Conservation (phyloP, 1,140 invertebrate species). For the Drosophila albomicans region DNA sequence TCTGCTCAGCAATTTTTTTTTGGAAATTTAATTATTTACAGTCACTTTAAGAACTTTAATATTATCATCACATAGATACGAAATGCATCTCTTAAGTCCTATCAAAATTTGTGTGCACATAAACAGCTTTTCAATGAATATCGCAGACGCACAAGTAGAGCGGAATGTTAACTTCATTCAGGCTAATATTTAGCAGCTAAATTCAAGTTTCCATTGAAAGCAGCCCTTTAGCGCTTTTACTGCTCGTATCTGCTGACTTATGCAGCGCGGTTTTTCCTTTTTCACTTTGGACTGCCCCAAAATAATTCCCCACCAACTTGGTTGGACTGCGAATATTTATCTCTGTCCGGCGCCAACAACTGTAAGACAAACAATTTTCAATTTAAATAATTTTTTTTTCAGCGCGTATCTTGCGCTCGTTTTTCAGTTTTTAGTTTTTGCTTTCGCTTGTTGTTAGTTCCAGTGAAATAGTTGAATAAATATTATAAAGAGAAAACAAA, state of each 20-base stretch:
- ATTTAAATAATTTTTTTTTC: conserved; percentile 71
- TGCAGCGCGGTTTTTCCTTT: conserved; percentile 25
- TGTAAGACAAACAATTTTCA: conserved; percentile 74
- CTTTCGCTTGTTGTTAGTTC: conserved; percentile 8
- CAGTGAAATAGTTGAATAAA: conserved; percentile 57
- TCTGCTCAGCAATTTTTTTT: no score
- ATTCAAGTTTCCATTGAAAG: conserved; percentile 19
- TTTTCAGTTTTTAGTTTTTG: conserved; percentile 13
- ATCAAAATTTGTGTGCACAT: no score
- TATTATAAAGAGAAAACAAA: conserved; percentile 51
- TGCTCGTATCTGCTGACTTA: conserved; percentile 34
- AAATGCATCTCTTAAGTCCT: no score
- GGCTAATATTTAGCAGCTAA: conserved; percentile 11
- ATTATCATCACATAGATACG: no score
- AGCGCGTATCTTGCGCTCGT: conserved; percentile 56
- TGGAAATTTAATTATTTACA: no score
- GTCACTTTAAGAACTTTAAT: no score
- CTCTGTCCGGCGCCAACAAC: conserved; percentile 61
- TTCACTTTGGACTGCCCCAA: conserved; percentile 28
- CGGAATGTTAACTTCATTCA: neutral
- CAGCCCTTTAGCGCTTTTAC: neutral
- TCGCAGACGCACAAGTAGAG: no score
- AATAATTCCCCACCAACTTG: conserved; percentile 36
- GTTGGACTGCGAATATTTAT: conserved; percentile 47
- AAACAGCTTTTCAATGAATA: no score